These are phyloP conservation scores for Sebastes oblongus DNA, from an alignment of 2,797 vertebrate genomes.

Conservation along the genomic window DNA sequence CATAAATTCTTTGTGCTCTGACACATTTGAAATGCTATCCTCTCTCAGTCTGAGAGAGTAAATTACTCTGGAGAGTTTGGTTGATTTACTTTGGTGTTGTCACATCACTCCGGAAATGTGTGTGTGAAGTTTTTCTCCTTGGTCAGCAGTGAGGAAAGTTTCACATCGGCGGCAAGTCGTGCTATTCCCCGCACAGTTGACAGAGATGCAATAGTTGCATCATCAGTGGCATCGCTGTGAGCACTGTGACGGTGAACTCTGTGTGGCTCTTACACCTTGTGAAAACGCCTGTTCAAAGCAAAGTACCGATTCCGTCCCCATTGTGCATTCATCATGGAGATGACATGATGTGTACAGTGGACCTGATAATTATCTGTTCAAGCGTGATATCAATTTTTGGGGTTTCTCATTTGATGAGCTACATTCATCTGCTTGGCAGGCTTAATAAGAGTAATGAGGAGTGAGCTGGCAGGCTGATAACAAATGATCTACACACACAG, in stretches of 20 bases:
- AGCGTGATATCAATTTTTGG: not conserved
- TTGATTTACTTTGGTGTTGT: conserved; percentile 21
- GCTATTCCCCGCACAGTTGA: not conserved
- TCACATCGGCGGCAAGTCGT: not conserved
- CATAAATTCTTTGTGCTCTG: not conserved
- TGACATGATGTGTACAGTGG: not conserved
- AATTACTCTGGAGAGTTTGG: conserved; percentile 25
- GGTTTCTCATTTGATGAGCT: not conserved
- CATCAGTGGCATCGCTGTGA: conserved; percentile 20
- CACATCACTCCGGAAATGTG: not conserved
- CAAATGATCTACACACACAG: not conserved
- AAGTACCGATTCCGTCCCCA: not conserved
- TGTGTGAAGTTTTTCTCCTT: conserved; percentile 30
- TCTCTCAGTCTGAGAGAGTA: conserved; percentile 7
- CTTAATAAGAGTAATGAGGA: conserved; percentile 1
- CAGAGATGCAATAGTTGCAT: conserved; percentile 40
- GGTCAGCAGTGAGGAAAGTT: conserved; percentile 49
- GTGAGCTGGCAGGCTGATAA: conserved; percentile 1
- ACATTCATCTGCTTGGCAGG: conserved; percentile 1
- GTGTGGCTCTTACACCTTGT: conserved; percentile 25
- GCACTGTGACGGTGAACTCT: conserved; percentile 15
- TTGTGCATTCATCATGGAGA: not conserved
- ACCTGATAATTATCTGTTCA: conserved; percentile 15
- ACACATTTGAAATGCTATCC: not conserved
- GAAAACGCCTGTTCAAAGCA: conserved; percentile 2